Base-by-base conservation (phyloP, 2,888 invertebrate species). In the Tolmerus cingulatus region DNA sequence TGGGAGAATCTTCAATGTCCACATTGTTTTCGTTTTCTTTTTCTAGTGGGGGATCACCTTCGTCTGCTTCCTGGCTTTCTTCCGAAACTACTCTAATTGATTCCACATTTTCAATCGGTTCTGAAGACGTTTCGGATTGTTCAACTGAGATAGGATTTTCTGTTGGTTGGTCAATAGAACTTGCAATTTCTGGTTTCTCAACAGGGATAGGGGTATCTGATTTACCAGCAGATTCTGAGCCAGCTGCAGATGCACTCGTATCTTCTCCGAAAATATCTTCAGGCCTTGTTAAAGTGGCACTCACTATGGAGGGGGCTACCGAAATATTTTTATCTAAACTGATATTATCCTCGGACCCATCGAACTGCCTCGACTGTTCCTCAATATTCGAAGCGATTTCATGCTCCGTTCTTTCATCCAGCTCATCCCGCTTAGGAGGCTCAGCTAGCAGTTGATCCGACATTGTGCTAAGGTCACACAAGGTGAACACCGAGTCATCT, bases 261-360 rank as follows among this genome's bases (percentile, higher is more conserved):
- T 86, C 86, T 46, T 77, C 77, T 0, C 77, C 86, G 16, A 86
- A 86, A 46, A 86, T 86, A 77, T 86, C 86, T 55, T 77, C 77
- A 5, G 85, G 86, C 23, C 77, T 19, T n/a, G 77, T 77, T 8
- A 77, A 77, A 34, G 34, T n/a, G n/a, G n/a, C n/a, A n/a, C n/a
- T n/a, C n/a, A n/a, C n/a, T n/a, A n/a, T n/a, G 5, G 43, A 74
- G 4, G 74, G 27, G 16, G 74, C 46, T 74, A 74, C 37, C 27
- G 19, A 43, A 5, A 85, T 43, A 5, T 74, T 43, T 27, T 85
- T 85, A 30, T 43, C 86, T 23, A 76, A 85, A 84, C 40, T 78
- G 27, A 87, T 88, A 77, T 87, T 89, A 79, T 85, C 88, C 82
- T 88, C 87, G 79, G 89, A 89, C 74, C 89, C 87, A 85, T 89